These are phyloP conservation scores for Nudaria mundana DNA, from an alignment of 2,888 invertebrate species.

Conservation along the genomic window DNA sequence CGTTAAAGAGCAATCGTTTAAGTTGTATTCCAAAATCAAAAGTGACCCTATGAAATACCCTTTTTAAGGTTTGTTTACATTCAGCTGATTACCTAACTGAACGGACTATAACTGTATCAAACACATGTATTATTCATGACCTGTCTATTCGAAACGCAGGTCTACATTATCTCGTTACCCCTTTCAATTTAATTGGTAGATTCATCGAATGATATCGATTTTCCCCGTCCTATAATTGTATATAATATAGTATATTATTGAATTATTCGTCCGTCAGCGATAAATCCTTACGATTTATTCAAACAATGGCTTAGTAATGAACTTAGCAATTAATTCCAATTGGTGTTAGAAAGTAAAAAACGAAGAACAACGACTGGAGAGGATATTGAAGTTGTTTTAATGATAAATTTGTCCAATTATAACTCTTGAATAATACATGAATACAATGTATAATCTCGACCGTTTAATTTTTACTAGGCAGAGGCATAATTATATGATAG, in stretches of 20 bases:
- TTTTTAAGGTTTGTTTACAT: too few species aligned
- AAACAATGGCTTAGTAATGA: constrained; percentile 15
- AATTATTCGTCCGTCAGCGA: constrained; percentile 19
- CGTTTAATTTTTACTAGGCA: too few species aligned
- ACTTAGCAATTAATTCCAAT: constrained; percentile 25
- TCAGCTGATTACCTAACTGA: too few species aligned
- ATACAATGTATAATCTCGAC: too few species aligned
- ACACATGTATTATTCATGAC: not conserved
- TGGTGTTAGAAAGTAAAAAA: constrained; percentile 12
- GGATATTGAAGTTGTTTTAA: constrained; percentile 1
- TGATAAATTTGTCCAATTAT: constrained; percentile 1
- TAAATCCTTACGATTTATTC: constrained; percentile 31
- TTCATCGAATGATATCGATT: constrained; percentile 59
- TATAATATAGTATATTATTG: constrained; percentile 17
- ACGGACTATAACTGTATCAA: too few species aligned
- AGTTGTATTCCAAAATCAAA: too few species aligned
- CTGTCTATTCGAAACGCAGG: constrained; percentile 23
- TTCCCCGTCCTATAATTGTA: constrained; percentile 25
- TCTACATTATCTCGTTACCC: constrained; percentile 51
- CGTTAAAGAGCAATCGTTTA: too few species aligned
- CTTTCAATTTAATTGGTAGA: constrained; percentile 69
- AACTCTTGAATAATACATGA: not conserved
- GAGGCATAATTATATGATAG: too few species aligned
- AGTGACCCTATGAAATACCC: too few species aligned
- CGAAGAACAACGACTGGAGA: too few species aligned